A percentile compares a stretch with the other conserved stretches of the same genome.
phyloP scores from a whole-genome alignment of 1,140 invertebrate genomes.

The Colletes latitarsis region DNA sequence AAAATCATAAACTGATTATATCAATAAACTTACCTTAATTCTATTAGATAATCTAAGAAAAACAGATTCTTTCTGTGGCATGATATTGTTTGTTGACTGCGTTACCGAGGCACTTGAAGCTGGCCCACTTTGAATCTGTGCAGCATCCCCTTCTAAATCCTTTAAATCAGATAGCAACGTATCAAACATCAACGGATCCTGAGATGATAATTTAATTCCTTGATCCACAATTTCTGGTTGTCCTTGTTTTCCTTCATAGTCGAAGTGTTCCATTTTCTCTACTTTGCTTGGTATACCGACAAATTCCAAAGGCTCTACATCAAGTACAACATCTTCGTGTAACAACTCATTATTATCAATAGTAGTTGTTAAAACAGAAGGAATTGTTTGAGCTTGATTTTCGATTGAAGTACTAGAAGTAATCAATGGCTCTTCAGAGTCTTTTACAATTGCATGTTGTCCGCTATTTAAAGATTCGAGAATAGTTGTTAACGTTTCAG shows the following conservation, averaged over 20 bases:
- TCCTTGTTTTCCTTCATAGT: constrained; percentile 46
- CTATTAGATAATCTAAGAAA: constrained; percentile 97
- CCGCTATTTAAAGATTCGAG: constrained; percentile 49
- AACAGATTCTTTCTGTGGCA: constrained; percentile 93
- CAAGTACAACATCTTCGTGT: neutral
- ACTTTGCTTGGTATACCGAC: constrained; percentile 13
- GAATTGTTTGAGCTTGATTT: constrained; percentile 35
- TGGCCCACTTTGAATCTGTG: constrained; percentile 64
- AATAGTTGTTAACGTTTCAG: constrained; percentile 76
- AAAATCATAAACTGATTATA: neutral
- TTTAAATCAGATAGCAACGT: constrained; percentile 81
- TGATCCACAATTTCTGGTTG: constrained; percentile 56
- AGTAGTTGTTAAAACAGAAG: neutral
- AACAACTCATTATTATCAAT: constrained; percentile 34
- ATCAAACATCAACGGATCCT: constrained; percentile 78
- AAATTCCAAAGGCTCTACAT: constrained; percentile 31
- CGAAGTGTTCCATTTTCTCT: constrained; percentile 42
- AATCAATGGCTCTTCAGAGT: constrained; percentile 54
- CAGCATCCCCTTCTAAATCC: constrained; percentile 75
- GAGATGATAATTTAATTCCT: constrained; percentile 66
- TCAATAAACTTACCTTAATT: constrained; percentile 88
- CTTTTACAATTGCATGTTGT: constrained; percentile 44
- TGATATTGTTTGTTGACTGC: constrained; percentile 68
- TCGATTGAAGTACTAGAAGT: constrained; percentile 43
- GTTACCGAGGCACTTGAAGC: constrained; percentile 57